A percentile compares a stretch with the other conserved stretches of the same genome.
phyloP scores from a whole-genome alignment of 2,113 vertebrate genomes.

The Urocolius indicus region DNA sequence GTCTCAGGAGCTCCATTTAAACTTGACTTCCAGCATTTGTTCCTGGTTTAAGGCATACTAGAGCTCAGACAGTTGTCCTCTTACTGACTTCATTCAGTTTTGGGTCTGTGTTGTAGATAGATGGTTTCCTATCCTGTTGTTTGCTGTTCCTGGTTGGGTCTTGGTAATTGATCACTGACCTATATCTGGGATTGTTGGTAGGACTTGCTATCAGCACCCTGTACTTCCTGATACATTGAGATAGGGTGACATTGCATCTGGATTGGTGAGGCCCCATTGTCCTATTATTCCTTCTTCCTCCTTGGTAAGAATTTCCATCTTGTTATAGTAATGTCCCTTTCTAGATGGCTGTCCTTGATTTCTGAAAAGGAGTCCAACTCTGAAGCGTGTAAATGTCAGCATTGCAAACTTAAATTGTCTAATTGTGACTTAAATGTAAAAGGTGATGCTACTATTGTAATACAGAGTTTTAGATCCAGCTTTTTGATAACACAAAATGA shows the following conservation, averaged over 20 bases:
- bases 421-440: neutral
- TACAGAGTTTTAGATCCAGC: neutral
- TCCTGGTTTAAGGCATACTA: accelerated
- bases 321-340: neutral
- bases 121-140: accelerated
- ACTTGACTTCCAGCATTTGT: accelerated
- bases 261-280: neutral
- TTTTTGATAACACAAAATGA: neutral
- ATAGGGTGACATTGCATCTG: neutral
- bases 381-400: neutral
- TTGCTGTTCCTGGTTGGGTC: accelerated
- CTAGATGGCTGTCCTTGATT: neutral
- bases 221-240: neutral
- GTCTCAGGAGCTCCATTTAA: neutral
- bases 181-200: accelerated
- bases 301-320: accelerated
- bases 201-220: neutral
- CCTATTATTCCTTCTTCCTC: neutral
- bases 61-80: accelerated
- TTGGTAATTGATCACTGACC: accelerated
- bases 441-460: neutral
- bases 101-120: accelerated
- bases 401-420: neutral
- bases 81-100: accelerated
- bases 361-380: neutral